Evolutionary conservation across 2,888 invertebrate genomes (phyloP).

Genomic region (Sarcophaga subvicina): DNA sequence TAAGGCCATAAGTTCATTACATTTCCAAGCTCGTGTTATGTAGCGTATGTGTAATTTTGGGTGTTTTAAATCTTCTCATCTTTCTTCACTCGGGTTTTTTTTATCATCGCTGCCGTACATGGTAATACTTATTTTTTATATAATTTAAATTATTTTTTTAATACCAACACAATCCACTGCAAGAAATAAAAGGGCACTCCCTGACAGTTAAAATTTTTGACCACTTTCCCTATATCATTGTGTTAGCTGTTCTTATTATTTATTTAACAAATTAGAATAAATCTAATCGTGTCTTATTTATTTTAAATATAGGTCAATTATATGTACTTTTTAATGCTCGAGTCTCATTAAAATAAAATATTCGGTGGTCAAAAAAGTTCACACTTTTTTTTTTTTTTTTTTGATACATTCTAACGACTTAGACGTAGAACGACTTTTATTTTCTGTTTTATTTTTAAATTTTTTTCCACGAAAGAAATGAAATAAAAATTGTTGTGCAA

Average conservation of each 20-base stretch:
- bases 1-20: too few species aligned
- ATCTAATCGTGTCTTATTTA: background rate
- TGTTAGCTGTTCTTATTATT: background rate
- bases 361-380: constrained; percentile 23
- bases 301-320: constrained; percentile 11
- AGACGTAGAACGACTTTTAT: background rate
- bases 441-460: background rate
- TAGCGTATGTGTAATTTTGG: too few species aligned
- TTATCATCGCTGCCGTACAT: too few species aligned
- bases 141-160: too few species aligned
- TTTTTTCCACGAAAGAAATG: background rate
- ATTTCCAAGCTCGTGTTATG: too few species aligned
- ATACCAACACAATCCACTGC: too few species aligned
- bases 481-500: constrained; percentile 38
- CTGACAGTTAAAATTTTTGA: background rate
- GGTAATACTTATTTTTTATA: too few species aligned
- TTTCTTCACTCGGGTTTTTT: too few species aligned
- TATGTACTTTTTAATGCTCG: background rate
- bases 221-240: constrained; percentile 3
- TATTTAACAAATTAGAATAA: constrained; percentile 12
- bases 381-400: constrained; percentile 27
- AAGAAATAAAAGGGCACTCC: too few species aligned
- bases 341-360: background rate
- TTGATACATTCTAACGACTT: background rate
- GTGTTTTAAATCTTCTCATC: too few species aligned